Evolutionary conservation across 2,888 invertebrate genomes (phyloP), one percentile per base, ranked within the genome.

Genomic region (Caradrina kadenii): DNA sequence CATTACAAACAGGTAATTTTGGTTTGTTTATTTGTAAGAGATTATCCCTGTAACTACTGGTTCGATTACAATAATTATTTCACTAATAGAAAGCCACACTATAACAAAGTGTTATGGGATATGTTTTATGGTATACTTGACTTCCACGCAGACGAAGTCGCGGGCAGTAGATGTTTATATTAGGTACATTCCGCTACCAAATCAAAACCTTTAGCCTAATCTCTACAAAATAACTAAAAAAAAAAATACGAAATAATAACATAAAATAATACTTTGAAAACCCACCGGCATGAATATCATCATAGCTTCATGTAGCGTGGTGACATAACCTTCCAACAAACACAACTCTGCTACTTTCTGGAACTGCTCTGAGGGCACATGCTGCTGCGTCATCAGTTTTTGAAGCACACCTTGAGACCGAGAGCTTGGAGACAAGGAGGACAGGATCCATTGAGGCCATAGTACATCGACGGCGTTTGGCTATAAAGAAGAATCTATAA

Each of bases 271-370:
- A 63, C 2, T 68, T 26, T 3, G 39, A 35, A 1, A 58, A 64
- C 94, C 93, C 91, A 97, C 97, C 81, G 97, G 97, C 91, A 97
- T 96, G 90, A 98, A 98, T 81, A 98, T 97, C 56, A 96, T 91
- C 86, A 97, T 96, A 73, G 97, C 97, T 83, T 97, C 96, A 59
- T 96, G 95, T 31, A 98, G 87, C 0, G 97, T 97, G 50, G 94
- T 93, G 8, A 97, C 92, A 82, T 96, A 97, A 15, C 97, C 96
- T 35, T 94, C 93, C 19, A 92, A 88, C 11, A 98, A 89, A 80
- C 97, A 96, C 35, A 94, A 88, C 73, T 95, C 93, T 0, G 97
- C 94, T 1, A 97, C 93, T 56, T 89, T 86, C 39, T 92, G 93
- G 56, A 96, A 94, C 76, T 93, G 90, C n/a, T 93, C 91, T 0